Conservation (phyloP, 30 jellyfish, hydroid and myxozoan genomes). For the Aurelia sp. region DNA sequence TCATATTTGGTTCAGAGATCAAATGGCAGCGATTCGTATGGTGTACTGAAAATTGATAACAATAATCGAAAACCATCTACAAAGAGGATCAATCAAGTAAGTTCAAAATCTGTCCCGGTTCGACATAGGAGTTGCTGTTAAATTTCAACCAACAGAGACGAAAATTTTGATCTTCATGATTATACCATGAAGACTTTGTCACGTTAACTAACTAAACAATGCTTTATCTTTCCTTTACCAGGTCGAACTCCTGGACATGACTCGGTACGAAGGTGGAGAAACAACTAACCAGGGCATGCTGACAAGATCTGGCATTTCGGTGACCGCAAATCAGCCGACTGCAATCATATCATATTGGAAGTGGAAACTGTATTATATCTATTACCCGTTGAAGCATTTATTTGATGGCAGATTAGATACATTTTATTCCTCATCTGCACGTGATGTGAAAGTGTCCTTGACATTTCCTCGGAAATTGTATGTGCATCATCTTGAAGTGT, state of each 20-base stretch:
- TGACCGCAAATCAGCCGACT: conserved; percentile 24
- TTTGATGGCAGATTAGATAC: conserved; percentile 51
- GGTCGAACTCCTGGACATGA: conserved; percentile 51
- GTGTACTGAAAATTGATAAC: conserved; percentile 41
- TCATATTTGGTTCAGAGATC: conserved; percentile 20
- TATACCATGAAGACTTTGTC: background rate
- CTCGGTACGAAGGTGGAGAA: conserved; percentile 44
- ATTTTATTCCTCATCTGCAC: conserved; percentile 48
- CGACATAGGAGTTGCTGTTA: no score
- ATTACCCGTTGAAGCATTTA: conserved; percentile 16
- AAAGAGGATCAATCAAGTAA: conserved; percentile 36
- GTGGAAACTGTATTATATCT: background rate
- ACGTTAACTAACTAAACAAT: background rate
- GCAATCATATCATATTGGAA: conserved; percentile 17
- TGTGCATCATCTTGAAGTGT: conserved; percentile 57
- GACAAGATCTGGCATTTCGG: conserved; percentile 56
- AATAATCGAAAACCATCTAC: conserved; percentile 37
- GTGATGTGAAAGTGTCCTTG: conserved; percentile 10
- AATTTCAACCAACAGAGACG: no score
- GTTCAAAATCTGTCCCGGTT: background rate
- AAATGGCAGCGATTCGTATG: conserved; percentile 8
- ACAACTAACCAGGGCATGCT: background rate
- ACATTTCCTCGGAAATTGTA: conserved; percentile 6
- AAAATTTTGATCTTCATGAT: no score
- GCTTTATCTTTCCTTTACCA: background rate